Conservation (phyloP, 92 coral and sea anemone genomes). For the Epizoanthus ramosus region DNA sequence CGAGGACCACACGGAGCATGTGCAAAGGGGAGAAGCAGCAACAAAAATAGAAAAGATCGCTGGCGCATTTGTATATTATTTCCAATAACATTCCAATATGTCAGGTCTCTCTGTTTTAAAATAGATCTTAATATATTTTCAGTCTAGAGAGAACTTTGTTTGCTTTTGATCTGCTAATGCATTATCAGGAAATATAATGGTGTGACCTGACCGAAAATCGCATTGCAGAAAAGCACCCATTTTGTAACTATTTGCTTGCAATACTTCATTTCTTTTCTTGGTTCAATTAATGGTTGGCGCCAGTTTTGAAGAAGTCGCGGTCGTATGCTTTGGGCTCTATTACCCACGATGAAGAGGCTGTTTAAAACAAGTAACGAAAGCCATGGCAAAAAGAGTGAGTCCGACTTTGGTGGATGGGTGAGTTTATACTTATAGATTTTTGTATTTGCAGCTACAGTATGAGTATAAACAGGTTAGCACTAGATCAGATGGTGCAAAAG, state of each 20-base stretch:
- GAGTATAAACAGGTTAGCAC: too few relatives aligned
- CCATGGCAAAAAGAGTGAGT: background rate
- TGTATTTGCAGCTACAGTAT: too few relatives aligned
- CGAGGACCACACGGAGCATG: conserved; percentile 18
- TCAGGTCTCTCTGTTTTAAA: too few relatives aligned
- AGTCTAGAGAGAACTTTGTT: too few relatives aligned
- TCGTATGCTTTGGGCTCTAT: too few relatives aligned
- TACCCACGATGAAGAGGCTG: conserved; percentile 28
- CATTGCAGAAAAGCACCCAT: too few relatives aligned
- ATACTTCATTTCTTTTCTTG: too few relatives aligned
- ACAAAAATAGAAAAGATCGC: background rate
- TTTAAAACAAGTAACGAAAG: conserved; percentile 11
- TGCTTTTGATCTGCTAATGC: too few relatives aligned
- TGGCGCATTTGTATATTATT: conserved; percentile 14
- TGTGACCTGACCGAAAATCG: too few relatives aligned
- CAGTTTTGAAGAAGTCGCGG: background rate
- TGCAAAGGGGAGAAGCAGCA: background rate
- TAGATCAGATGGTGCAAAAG: too few relatives aligned
- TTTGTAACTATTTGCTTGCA: background rate
- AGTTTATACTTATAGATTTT: background rate
- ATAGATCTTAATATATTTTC: too few relatives aligned
- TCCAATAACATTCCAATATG: background rate
- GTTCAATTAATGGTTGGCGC: conserved; percentile 22
- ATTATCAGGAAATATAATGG: too few relatives aligned
- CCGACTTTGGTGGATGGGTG: conserved; percentile 39